A percentile compares a stretch with the other conserved stretches of the same genome.
These are phyloP conservation scores for Laterallus jamaicensis DNA, from an alignment of 2,113 vertebrate genomes.

Conservation along the genomic window DNA sequence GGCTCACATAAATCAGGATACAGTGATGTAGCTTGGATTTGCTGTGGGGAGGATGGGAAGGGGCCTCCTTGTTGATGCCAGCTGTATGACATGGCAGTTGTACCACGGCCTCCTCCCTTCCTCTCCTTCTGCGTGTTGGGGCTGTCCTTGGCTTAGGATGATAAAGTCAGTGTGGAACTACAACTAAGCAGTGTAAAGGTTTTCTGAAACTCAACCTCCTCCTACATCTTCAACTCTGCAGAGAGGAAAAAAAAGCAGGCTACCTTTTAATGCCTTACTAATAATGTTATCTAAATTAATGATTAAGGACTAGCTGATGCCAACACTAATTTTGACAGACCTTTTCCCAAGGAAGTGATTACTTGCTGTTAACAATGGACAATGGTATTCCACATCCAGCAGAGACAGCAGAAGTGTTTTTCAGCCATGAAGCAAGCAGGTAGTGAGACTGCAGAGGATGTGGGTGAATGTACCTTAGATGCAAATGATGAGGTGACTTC, in stretches of 20 bases:
- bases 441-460: background rate
- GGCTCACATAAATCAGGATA: background rate
- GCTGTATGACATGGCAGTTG: rapidly evolving
- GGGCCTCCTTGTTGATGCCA: background rate
- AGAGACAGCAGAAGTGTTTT: background rate
- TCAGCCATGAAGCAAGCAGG: background rate
- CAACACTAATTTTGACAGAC: background rate
- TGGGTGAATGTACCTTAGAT: background rate
- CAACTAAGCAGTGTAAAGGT: background rate
- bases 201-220: background rate
- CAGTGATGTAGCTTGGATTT: background rate
- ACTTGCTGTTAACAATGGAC: background rate
- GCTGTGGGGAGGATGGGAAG: background rate
- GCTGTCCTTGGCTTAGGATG: background rate
- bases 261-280: background rate
- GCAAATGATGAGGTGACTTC: background rate
- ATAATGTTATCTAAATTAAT: background rate
- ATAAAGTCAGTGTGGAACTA: background rate
- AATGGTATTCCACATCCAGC: background rate
- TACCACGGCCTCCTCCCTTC: background rate
- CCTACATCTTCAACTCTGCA: background rate
- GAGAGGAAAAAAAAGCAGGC: background rate
- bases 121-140: background rate
- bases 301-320: background rate
- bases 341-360: background rate